phyloP scores from a whole-genome alignment of 2,113 vertebrate species.

The Petrocephalus zakoni region DNA sequence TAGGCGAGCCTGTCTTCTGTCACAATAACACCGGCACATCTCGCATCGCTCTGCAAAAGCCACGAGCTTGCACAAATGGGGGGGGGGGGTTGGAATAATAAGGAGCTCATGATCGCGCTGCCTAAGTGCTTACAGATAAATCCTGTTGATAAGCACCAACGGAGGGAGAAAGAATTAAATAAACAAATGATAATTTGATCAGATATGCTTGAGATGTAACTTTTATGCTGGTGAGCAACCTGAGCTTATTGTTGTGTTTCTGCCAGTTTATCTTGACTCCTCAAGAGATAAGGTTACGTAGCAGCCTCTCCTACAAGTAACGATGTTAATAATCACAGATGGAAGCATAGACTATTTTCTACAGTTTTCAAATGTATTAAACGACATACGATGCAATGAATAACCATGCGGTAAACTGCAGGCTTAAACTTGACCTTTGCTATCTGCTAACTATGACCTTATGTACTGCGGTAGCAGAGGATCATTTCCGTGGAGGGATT shows the following conservation, averaged over 20 bases:
- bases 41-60: background rate
- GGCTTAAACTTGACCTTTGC: background rate
- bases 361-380: background rate
- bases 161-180: background rate
- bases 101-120: background rate
- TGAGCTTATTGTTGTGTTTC: conserved; percentile 7
- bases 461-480: background rate
- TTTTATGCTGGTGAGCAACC: background rate
- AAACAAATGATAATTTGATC: conserved; percentile 27
- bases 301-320: background rate
- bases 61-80: background rate
- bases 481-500: background rate
- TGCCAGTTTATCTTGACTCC: conserved; percentile 21
- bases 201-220: conserved; percentile 20
- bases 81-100: background rate
- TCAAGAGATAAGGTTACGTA: conserved; percentile 23
- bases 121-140: background rate
- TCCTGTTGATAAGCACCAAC: background rate
- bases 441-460: background rate
- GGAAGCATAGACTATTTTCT: background rate
- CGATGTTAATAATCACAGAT: background rate
- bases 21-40: background rate
- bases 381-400: background rate
- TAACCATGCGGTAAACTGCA: background rate
- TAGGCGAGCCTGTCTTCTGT: background rate